A percentile compares a stretch with the other conserved stretches of the same genome.
Conservation (phyloP, 2,888 invertebrate species). For the Octodonta nipae region DNA sequence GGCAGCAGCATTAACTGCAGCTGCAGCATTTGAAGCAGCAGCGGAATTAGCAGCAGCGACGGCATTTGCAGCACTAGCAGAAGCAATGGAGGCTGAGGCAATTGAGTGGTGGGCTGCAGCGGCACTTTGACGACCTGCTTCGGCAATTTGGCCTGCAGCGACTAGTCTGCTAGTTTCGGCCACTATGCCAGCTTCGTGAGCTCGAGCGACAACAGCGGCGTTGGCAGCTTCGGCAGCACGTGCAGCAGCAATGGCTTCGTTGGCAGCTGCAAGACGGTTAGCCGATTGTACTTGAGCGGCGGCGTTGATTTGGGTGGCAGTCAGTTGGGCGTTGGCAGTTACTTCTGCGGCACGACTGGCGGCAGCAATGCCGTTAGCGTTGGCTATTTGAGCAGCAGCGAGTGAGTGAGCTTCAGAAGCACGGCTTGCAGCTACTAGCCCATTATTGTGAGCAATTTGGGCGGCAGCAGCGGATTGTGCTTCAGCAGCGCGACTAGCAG, state of each 20-base stretch:
- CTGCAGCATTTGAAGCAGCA: background rate
- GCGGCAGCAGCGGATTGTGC: slow-evolving; percentile 10
- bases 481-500: slow-evolving; percentile 6
- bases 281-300: slow-evolving; percentile 9
- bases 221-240: slow-evolving; percentile 6
- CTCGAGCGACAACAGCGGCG: slow-evolving; percentile 8
- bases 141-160: slow-evolving; percentile 9
- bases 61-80: slow-evolving; percentile 3
- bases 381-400: slow-evolving; percentile 6
- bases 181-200: slow-evolving; percentile 9
- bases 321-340: slow-evolving; percentile 9
- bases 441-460: slow-evolving; percentile 3
- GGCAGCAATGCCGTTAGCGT: slow-evolving; percentile 5
- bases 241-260: slow-evolving; percentile 7
- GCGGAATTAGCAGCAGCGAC: slow-evolving; percentile 2
- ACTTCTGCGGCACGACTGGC: slow-evolving; percentile 8
- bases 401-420: slow-evolving; percentile 9
- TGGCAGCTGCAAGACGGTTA: slow-evolving; percentile 8
- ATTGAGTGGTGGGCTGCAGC: slow-evolving; percentile 4
- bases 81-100: background rate
- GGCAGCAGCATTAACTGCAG: background rate
- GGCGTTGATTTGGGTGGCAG: slow-evolving; percentile 9
- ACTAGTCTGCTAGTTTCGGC: slow-evolving; percentile 10
- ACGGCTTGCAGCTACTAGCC: slow-evolving; percentile 4
- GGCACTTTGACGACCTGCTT: slow-evolving; percentile 6